Percentiles rank a stretch among this genome's conserved stretches.
Conservation (phyloP, 2,888 invertebrate species). For the Sylvicola cinctus region DNA sequence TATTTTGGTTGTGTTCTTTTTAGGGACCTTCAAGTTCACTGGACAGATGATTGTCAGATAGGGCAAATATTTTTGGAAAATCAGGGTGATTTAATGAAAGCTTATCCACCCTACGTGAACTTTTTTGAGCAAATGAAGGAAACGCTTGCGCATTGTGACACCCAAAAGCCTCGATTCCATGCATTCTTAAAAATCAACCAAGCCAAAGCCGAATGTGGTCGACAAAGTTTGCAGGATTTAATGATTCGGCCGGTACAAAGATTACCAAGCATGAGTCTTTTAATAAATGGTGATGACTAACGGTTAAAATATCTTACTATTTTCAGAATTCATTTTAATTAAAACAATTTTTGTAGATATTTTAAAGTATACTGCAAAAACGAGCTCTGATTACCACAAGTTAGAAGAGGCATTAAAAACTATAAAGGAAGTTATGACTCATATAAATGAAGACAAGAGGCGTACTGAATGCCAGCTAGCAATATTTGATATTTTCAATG, state of each 20-base stretch:
- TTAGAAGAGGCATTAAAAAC: constrained; percentile 71
- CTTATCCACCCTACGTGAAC: constrained; percentile 96
- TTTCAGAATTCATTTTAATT: neutral
- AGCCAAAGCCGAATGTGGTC: constrained; percentile 85
- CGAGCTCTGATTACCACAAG: constrained; percentile 69
- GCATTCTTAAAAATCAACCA: constrained; percentile 94
- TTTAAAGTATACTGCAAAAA: constrained; percentile 73
- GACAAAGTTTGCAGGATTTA: constrained; percentile 87
- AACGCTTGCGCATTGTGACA: constrained; percentile 76
- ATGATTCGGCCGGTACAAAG: constrained; percentile 96
- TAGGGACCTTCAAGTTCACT: constrained; percentile 28
- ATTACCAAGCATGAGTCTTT: constrained; percentile 84
- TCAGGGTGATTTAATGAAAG: constrained; percentile 72
- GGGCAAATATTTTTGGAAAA: constrained; percentile 77
- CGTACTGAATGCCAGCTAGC: constrained; percentile 90
- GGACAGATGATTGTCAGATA: constrained; percentile 74
- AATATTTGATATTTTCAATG: constrained; percentile 94
- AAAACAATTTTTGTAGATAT: constrained; percentile 43
- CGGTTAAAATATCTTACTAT: neutral
- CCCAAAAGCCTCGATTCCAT: constrained; percentile 87
- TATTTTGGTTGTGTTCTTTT: neutral
- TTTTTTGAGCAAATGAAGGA: constrained; percentile 96
- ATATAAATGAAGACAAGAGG: constrained; percentile 94
- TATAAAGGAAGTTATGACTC: constrained; percentile 83
- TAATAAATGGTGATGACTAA: constrained; percentile 58